Base-by-base conservation (phyloP, 2,797 vertebrate species). In the Rallus crepitans region DNA sequence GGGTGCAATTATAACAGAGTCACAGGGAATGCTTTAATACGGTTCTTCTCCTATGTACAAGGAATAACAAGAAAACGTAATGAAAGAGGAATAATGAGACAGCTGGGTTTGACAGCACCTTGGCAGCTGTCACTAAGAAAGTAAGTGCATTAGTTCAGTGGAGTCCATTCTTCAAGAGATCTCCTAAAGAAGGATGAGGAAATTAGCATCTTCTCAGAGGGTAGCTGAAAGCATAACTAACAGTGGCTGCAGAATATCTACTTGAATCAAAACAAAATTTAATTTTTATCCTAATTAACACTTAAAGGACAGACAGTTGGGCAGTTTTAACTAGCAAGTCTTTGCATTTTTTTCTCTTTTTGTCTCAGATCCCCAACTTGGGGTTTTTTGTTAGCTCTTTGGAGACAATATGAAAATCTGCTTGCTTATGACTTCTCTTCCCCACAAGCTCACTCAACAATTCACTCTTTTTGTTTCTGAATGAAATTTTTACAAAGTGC, bases 101-200 rank as follows among this genome's bases (percentile, higher is more conserved):
- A 97, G 94, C 90, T 97, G 96, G 86, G 24, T 97, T 94, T 60
- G 87, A 91, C 79, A 93, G 94, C 95, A 96, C 95, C 87, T 96
- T 97, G 97, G 97, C 97, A 97, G 94, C 93, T 47, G 63, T 96
- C 97, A 96, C 50, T 78, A 95, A 92, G 84, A 97, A 97, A 96
- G 53, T 87, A 93, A 97, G 86, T 93, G 82, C 75, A 82, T 89
- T 73, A 94, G 76, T 95, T 93, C 63, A 82, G 40, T 47, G 45
- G 40, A 60, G 75, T 88, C 87, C 87, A 59, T 59, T 93, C 82
- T 91, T 95, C 68, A 89, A 75, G 75, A 95, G 33, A 63, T 75
- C 86, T 96, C 87, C 94, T 93, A 95, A 89, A 85, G 96, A 90
- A 91, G 69, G 72, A 83, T 61, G 33, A 82, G 80, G 87, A 94